Base-by-base conservation (phyloP, 2,888 invertebrate genomes). In the Chloroclystis v-ata region DNA sequence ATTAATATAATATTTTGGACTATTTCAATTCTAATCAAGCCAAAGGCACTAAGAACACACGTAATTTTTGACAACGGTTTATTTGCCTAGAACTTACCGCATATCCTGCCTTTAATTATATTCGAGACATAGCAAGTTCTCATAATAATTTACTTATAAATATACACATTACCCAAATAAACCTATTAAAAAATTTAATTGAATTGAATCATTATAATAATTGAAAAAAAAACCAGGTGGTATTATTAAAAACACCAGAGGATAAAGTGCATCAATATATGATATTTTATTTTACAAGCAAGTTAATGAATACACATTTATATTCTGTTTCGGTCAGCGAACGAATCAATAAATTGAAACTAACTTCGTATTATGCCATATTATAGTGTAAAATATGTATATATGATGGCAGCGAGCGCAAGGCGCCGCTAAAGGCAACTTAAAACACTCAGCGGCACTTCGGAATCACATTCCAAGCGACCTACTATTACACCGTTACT, bases 281-380 rank as follows among this genome's bases (percentile, higher is more conserved):
- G 89, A 91, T 91, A 91, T 91, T 90, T 91, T 91, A 91, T 91
- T 89, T 91, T 92, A 91, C 91, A 92, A 92, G 92, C 91, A 90
- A 91, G 82, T 90, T 90, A 90, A 90, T 57, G 89, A 91, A 82
- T 87, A 87, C 86, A 85, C 82, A 77, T 82, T 81, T 70, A 78
- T 78, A 76, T 73, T 80, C 70, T 72, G 72, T 61, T 72, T 75
- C 72, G 69, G 64, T 69, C 62, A 61, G 70, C 79, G 77, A 76
- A 75, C 74, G 69, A 65, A 67, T 69, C 74, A 70, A 73, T 73
- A 65, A 52, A 72, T 73, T 62, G 62, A 79, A 80, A 80, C 72
- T 64, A 77, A 80, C 75, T 79, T 79, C 76, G 75, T 83, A 82
- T 81, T 89, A 90, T 89, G 90, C 89, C 89, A 88, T 82, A 80